A percentile compares a stretch with the other conserved stretches of the same genome.
Conservation (phyloP, 2,797 vertebrate species). For the Pagetopsis macropterus region DNA sequence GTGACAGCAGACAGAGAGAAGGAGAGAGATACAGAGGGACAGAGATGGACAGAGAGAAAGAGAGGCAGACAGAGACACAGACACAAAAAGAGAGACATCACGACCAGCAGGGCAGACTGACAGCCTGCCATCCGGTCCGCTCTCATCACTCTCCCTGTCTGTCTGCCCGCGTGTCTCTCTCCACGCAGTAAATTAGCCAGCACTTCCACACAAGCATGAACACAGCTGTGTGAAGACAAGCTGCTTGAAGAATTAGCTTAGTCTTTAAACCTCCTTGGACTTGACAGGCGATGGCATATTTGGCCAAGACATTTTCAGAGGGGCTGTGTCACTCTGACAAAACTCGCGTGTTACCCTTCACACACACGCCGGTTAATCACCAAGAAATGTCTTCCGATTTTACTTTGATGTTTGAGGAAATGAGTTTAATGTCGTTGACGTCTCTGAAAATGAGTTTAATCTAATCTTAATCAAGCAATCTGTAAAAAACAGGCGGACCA, state of each 20-base stretch:
- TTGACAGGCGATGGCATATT: conserved; percentile 62
- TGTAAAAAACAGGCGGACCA: conserved; percentile 17
- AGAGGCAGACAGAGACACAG: conserved; percentile 52
- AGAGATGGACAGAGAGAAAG: conserved; percentile 61
- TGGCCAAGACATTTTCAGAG: conserved; percentile 60
- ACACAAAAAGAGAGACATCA: conserved; percentile 48
- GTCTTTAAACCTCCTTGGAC: conserved; percentile 53
- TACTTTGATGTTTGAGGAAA: conserved; percentile 39
- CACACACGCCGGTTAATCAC: conserved; percentile 60
- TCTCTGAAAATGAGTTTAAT: conserved; percentile 32
- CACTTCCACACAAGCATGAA: conserved; percentile 56
- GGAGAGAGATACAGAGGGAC: conserved; percentile 54
- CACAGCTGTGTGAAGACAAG: conserved; percentile 65
- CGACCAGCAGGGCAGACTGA: conserved; percentile 44
- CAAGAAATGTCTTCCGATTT: conserved; percentile 48
- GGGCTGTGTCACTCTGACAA: conserved; percentile 48
- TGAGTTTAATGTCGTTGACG: conserved; percentile 26
- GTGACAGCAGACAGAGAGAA: conserved; percentile 60
- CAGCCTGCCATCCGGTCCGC: conserved; percentile 40
- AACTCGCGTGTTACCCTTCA: conserved; percentile 19
- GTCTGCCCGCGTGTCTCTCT: conserved; percentile 35
- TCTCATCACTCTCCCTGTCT: conserved; percentile 53
- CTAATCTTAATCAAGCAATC: conserved; percentile 48
- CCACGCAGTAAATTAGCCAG: conserved; percentile 61
- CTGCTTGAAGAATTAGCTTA: conserved; percentile 68